phyloP scores from a whole-genome alignment of 53 echinoderm and acorn worm species.

The Hippasteria phrygiana region DNA sequence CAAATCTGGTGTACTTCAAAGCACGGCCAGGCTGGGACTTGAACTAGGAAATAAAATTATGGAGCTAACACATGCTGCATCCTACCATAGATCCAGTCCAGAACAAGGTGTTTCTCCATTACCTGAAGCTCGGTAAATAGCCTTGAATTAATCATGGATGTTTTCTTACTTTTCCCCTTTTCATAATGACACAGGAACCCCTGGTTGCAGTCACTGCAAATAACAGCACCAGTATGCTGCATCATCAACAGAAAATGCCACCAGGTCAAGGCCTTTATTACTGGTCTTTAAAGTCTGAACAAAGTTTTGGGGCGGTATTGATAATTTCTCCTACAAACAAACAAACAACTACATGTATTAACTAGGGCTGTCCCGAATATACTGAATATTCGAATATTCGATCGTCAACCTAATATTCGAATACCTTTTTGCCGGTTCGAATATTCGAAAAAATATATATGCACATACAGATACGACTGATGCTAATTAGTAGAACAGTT shows the following conservation, averaged over 20 bases:
- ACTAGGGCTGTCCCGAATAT: too few species aligned
- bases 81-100: too few species aligned
- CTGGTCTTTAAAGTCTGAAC: background rate
- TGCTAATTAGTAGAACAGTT: too few species aligned
- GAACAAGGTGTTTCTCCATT: conserved; percentile 1
- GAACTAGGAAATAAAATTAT: too few species aligned
- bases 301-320: conserved; percentile 42
- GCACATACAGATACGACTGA: too few species aligned
- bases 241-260: background rate
- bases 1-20: too few species aligned
- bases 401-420: too few species aligned
- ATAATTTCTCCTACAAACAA: conserved; percentile 61
- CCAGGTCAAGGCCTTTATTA: background rate
- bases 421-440: too few species aligned
- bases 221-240: conserved; percentile 1
- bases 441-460: too few species aligned
- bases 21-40: too few species aligned
- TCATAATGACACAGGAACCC: background rate
- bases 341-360: conserved; percentile 61
- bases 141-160: conserved; percentile 3
- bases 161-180: conserved; percentile 4
- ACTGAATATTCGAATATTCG: too few species aligned
- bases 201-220: background rate
- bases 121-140: background rate
- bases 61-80: too few species aligned